Evolutionary conservation across 1,140 invertebrate species (phyloP).

Genomic region (Battus philenor): DNA sequence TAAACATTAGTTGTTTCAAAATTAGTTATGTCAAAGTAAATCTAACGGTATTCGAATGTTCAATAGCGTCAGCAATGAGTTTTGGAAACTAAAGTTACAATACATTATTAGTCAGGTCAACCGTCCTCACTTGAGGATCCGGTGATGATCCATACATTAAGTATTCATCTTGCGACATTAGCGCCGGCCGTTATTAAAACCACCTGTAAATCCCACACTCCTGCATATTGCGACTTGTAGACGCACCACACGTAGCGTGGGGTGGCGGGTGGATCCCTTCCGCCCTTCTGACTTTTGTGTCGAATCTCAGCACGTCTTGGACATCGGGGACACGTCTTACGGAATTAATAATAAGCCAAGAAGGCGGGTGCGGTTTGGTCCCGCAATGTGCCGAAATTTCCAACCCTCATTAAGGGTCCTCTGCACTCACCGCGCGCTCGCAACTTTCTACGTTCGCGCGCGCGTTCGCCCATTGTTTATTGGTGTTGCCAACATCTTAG

Average conservation of each 20-base stretch:
- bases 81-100: too few relatives aligned
- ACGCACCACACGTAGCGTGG: slow-evolving; percentile 53
- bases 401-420: slow-evolving; percentile 70
- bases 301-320: slow-evolving; percentile 73
- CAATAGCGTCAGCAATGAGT: too few relatives aligned
- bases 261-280: slow-evolving; percentile 38
- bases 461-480: slow-evolving; percentile 65
- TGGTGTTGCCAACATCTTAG: slow-evolving; percentile 61
- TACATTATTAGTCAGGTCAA: slow-evolving; percentile 27
- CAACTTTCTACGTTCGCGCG: slow-evolving; percentile 64
- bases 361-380: slow-evolving; percentile 64
- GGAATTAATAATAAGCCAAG: slow-evolving; percentile 75
- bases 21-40: too few relatives aligned
- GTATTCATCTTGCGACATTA: slow-evolving; percentile 72
- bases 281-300: slow-evolving; percentile 68
- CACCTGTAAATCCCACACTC: slow-evolving; percentile 70
- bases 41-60: too few relatives aligned
- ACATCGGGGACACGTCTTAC: slow-evolving; percentile 75
- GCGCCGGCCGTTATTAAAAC: slow-evolving; percentile 69
- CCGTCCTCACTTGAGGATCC: slow-evolving; percentile 34
- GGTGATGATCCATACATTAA: slow-evolving; percentile 64
- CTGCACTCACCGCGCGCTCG: slow-evolving; percentile 65
- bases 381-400: slow-evolving; percentile 70
- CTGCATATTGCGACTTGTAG: slow-evolving; percentile 45
- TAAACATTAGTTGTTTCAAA: too few relatives aligned